Evolutionary conservation across 2,888 invertebrate genomes (phyloP).

Genomic region (Cordilura impudica): DNA sequence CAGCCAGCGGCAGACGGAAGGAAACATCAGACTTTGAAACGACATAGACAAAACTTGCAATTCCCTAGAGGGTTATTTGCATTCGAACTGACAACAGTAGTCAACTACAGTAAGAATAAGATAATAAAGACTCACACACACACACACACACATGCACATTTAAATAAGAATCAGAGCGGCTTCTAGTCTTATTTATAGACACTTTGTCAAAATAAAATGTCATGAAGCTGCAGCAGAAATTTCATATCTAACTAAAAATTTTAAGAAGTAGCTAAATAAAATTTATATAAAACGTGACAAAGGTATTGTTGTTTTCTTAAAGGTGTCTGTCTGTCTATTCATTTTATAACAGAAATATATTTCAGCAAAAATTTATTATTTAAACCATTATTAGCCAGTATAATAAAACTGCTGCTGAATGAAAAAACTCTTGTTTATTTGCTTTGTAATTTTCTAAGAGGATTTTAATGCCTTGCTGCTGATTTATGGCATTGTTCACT

Average conservation of each 20-base stretch:
- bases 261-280: constrained; percentile 21
- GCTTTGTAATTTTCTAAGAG: neutral
- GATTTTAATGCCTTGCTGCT: neutral
- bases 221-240: constrained; percentile 32
- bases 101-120: constrained; percentile 54
- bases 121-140: neutral
- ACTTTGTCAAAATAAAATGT: constrained; percentile 49
- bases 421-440: neutral
- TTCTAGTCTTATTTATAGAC: neutral
- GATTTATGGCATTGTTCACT: neutral
- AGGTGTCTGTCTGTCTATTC: no score
- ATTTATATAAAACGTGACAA: constrained; percentile 45
- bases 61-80: constrained; percentile 53
- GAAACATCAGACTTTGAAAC: neutral
- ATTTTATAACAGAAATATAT: constrained; percentile 41
- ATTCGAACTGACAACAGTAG: constrained; percentile 60
- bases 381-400: neutral
- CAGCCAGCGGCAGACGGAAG: constrained; percentile 42
- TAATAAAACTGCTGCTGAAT: neutral
- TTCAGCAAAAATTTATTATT: neutral
- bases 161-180: constrained; percentile 23
- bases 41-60: constrained; percentile 26
- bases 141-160: neutral
- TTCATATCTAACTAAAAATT: no score
- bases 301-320: constrained; percentile 56